These are phyloP conservation scores for Hecatera dysodea DNA, from an alignment of 2,888 invertebrate genomes.

Conservation along the genomic window DNA sequence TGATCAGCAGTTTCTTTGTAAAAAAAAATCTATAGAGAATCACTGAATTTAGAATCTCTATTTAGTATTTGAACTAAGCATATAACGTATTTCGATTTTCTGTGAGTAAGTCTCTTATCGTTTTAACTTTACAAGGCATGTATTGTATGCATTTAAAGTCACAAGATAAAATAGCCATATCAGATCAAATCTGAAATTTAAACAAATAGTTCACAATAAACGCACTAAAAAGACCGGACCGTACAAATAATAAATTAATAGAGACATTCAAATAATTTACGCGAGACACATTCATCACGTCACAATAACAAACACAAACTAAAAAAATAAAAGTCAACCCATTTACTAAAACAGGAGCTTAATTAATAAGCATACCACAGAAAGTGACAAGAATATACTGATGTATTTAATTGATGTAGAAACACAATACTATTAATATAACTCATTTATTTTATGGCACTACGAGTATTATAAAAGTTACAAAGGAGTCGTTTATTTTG, in stretches of 20 bases:
- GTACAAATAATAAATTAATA: constrained; percentile 21
- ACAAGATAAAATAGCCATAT: not conserved
- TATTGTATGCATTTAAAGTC: too few species aligned
- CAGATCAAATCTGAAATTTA: not conserved
- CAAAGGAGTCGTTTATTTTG: constrained; percentile 64
- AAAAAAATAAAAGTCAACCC: constrained; percentile 23
- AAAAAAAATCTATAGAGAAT: too few species aligned
- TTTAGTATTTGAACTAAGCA: too few species aligned
- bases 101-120: too few species aligned
- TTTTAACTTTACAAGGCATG: too few species aligned
- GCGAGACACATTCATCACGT: constrained; percentile 35
- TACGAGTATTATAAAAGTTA: constrained; percentile 54
- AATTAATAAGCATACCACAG: constrained; percentile 45
- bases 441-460: constrained; percentile 64
- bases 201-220: not conserved
- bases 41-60: too few species aligned
- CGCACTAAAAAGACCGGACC: not conserved
- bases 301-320: constrained; percentile 1
- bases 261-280: constrained; percentile 21
- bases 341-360: constrained; percentile 41
- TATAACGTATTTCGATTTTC: too few species aligned
- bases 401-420: constrained; percentile 53
- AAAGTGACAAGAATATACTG: constrained; percentile 50
- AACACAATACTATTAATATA: constrained; percentile 57
- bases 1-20: too few species aligned